These are phyloP conservation scores for Pristionchus mayeri DNA, from an alignment of 2,888 invertebrate genomes.

Conservation along the genomic window DNA sequence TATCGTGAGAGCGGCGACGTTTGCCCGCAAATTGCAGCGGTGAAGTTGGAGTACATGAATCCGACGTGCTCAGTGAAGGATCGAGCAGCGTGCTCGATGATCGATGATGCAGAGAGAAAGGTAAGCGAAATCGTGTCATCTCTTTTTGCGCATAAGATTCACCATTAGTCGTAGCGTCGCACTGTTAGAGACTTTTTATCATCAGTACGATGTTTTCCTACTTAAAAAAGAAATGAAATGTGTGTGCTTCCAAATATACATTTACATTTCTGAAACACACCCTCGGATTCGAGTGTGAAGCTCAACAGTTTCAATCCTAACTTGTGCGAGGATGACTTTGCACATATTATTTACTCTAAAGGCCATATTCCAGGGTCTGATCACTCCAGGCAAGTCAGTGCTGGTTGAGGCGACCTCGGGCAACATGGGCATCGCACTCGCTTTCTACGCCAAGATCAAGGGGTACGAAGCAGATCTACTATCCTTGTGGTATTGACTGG, in stretches of 20 bases:
- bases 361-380: conserved; percentile 46
- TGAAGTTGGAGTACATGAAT: conserved; percentile 75
- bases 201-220: no score
- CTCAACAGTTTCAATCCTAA: no score
- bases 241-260: no score
- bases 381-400: no score
- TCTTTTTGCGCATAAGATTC: background rate
- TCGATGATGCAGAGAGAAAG: conserved; percentile 62
- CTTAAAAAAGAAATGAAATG: no score
- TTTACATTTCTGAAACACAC: no score
- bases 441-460: conserved; percentile 52
- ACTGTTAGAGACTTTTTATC: no score
- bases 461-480: background rate
- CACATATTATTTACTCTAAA: background rate
- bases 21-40: conserved; percentile 59
- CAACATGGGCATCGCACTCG: conserved; percentile 75
- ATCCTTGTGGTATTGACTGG: background rate
- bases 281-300: no score
- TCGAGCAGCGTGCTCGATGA: conserved; percentile 72
- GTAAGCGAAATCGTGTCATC: background rate
- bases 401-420: no score
- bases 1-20: background rate
- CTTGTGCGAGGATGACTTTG: no score
- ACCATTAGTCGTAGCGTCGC: no score
- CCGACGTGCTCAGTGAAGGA: conserved; percentile 75